Base-by-base conservation (phyloP, 2,888 invertebrate genomes). In the Pyrocoelia pectoralis region DNA sequence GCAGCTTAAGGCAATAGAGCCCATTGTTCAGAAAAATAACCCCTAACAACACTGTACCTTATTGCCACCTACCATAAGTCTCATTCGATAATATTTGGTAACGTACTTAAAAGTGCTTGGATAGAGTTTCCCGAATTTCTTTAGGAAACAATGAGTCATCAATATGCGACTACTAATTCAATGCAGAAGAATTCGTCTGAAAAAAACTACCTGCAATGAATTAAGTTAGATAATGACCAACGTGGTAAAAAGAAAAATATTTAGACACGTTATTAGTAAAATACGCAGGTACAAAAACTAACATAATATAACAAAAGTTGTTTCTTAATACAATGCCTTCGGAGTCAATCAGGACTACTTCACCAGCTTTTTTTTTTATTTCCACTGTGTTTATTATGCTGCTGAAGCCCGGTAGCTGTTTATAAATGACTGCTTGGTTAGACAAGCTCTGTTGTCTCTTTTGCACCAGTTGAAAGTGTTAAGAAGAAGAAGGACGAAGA, bases 1-100 rank as follows among this genome's bases (percentile, higher is more conserved):
- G 78, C 76, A 68, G 40, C 63, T 24, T 33, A 57, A 56, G 51
- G 53, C 53, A 38, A 41, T 41, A 48, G 58, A 46, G 46, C 56
- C 51, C 56, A 29, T 53, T 17, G 17, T 46, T 46, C 14, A 18
- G 46, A 46, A 46, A 46, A 46, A 46, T 46, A 5, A 46, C 46
- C 46, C 46, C 46, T 46, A 46, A 17, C 5, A n/a, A 18, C 46
- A 17, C 1, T 46, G 18, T n/a, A 10, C 46, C n/a, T 17, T 46
- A 46, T 46, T 33, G 33, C n/a, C 33, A n/a, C n/a, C 9, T n/a
- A n/a, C 33, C 2, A 33, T 33, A 33, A 33, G 33, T 33, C 9
- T n/a, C 33, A 24, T 6, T 6, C 3, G n/a, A n/a, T n/a, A n/a
- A n/a, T n/a, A n/a, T n/a, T n/a, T n/a, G n/a, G n/a, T n/a, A n/a